A percentile compares a stretch with the other conserved stretches of the same genome.
These are phyloP conservation scores for Lontra canadensis DNA, from an alignment of 2,113 vertebrate genomes.

Conservation along the genomic window DNA sequence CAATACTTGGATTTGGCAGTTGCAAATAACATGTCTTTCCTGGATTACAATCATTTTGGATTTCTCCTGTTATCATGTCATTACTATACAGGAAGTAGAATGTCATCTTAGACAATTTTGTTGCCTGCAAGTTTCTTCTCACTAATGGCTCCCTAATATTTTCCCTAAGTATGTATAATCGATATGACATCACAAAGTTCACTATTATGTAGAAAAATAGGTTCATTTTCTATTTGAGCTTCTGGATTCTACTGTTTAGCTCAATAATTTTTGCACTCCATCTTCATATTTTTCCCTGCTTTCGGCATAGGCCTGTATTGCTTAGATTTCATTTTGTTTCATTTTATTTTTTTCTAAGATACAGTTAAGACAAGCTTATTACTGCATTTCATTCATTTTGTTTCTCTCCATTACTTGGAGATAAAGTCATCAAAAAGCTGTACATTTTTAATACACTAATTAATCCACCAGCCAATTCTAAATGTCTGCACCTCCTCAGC, in stretches of 20 bases:
- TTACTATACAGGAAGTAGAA: neutral
- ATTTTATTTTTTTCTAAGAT: neutral
- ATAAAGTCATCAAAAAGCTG: neutral
- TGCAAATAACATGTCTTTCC: neutral
- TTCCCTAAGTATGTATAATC: neutral
- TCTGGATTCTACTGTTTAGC: neutral
- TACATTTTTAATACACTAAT: neutral
- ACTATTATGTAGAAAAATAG: neutral
- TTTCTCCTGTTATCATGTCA: neutral
- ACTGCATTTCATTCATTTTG: neutral
- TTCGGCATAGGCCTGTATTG: neutral
- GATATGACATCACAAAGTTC: neutral
- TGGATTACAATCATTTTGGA: neutral
- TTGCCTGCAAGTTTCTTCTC: neutral
- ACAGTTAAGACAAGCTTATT: neutral
- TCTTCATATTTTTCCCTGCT: neutral
- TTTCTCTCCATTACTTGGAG: neutral
- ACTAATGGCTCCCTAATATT: neutral
- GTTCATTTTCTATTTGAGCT: neutral
- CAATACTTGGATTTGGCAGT: neutral
- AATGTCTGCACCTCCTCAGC: neutral
- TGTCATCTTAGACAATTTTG: neutral
- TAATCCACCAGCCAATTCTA: neutral
- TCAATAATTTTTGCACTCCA: neutral
- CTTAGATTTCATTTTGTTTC: neutral